Percentiles rank a stretch among this genome's conserved stretches.
These are phyloP conservation scores for Nomada flava DNA, from an alignment of 2,888 invertebrate genomes.

Conservation along the genomic window DNA sequence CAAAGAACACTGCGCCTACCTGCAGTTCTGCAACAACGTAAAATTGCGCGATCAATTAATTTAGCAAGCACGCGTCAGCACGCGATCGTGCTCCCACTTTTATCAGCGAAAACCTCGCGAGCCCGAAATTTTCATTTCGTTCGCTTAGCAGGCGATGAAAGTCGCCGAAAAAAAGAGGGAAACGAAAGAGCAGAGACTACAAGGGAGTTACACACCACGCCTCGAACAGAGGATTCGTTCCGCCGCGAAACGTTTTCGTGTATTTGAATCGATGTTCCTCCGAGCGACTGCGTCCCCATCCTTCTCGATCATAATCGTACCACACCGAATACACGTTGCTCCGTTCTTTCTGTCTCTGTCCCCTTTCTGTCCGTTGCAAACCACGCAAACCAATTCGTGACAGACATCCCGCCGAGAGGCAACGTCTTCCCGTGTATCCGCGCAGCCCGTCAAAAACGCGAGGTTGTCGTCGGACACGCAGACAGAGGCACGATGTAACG, in stretches of 20 bases:
- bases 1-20: no score
- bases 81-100: not conserved
- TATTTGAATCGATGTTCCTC: conserved; percentile 62
- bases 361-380: not conserved
- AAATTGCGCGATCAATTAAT: not conserved
- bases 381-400: conserved; percentile 65
- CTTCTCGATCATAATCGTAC: conserved; percentile 53
- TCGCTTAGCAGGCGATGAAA: conserved; percentile 13
- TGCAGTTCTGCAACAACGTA: no score
- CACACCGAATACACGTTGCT: conserved; percentile 50
- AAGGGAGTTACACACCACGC: conserved; percentile 36
- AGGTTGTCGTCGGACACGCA: conserved; percentile 49
- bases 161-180: not conserved
- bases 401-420: conserved; percentile 61
- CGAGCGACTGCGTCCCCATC: conserved; percentile 34
- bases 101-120: conserved; percentile 9
- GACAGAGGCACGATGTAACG: conserved; percentile 57
- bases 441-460: conserved; percentile 54
- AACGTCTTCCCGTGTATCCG: conserved; percentile 45
- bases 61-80: conserved; percentile 1
- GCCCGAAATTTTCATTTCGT: conserved; percentile 12
- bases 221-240: conserved; percentile 50
- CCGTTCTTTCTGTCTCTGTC: conserved; percentile 26
- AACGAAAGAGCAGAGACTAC: conserved; percentile 18
- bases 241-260: conserved; percentile 50